Percentiles rank a stretch among this genome's conserved stretches.
Evolutionary conservation across 2,797 vertebrate genomes (phyloP).

Genomic region (Scleropages formosus): DNA sequence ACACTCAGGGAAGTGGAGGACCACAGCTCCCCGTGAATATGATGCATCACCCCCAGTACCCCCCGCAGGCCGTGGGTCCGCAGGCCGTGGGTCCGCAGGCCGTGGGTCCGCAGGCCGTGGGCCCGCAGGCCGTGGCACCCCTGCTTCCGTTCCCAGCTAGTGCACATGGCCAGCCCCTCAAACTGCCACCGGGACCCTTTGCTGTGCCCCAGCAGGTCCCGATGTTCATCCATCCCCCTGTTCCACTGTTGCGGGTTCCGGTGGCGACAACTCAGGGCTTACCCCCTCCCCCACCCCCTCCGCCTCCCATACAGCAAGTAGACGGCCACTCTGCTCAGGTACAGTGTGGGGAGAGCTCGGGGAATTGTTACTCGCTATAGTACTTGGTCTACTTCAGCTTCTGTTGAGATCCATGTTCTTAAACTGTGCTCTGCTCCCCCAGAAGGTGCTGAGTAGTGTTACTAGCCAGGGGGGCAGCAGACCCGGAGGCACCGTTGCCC

Average conservation of each 20-base stretch:
- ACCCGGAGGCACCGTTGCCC: constrained; percentile 67
- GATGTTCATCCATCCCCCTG: constrained; percentile 79
- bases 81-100: too few species aligned
- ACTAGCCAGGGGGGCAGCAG: constrained; percentile 68
- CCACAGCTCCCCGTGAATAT: constrained; percentile 74
- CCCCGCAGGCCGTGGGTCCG: too few species aligned
- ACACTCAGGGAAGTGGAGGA: constrained; percentile 70
- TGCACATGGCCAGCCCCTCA: constrained; percentile 74
- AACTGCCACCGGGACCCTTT: constrained; percentile 78
- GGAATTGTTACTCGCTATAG: background rate
- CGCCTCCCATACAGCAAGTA: constrained; percentile 87
- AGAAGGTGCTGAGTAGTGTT: constrained; percentile 72
- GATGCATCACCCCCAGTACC: constrained; percentile 77
- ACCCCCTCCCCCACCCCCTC: constrained; percentile 90
- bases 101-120: constrained; percentile 58
- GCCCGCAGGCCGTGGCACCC: constrained; percentile 44
- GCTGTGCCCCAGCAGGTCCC: constrained; percentile 80
- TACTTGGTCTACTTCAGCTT: background rate
- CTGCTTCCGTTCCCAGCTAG: constrained; percentile 79
- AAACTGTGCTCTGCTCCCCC: constrained; percentile 26
- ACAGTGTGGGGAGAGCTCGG: constrained; percentile 29
- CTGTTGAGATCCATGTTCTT: background rate
- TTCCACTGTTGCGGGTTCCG: constrained; percentile 85
- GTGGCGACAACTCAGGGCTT: constrained; percentile 81
- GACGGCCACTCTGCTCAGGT: constrained; percentile 85